phyloP scores from a whole-genome alignment of 2,797 vertebrate species.

The Tragopan temminckii region DNA sequence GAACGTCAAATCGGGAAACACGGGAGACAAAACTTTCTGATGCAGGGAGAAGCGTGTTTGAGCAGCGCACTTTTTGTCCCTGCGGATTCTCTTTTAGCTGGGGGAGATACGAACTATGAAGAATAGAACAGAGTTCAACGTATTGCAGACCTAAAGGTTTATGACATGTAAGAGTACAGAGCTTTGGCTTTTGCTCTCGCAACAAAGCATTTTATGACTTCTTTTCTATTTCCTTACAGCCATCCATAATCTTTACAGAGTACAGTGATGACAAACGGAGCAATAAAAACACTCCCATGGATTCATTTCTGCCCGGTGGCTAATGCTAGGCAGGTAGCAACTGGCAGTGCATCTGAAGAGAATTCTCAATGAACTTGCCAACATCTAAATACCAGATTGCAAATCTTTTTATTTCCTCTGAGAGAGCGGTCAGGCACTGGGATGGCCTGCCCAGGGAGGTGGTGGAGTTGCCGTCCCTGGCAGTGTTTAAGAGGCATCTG shows the following conservation, averaged over 20 bases:
- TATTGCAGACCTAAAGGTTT: neutral
- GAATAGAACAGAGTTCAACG: neutral
- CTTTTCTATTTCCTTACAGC: slow-evolving; percentile 10
- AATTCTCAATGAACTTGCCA: neutral
- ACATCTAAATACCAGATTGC: neutral
- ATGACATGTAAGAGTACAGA: neutral
- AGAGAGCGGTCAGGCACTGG: too few species aligned
- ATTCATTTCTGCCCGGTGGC: neutral
- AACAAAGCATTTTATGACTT: neutral
- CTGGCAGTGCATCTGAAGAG: neutral
- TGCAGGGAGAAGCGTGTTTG: neutral
- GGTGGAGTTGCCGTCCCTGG: too few species aligned
- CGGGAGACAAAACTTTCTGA: neutral
- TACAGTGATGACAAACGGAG: neutral
- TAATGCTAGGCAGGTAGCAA: neutral
- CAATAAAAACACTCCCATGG: neutral
- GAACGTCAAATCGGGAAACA: neutral
- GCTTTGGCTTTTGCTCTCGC: neutral
- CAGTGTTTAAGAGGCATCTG: too few species aligned
- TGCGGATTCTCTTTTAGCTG: neutral
- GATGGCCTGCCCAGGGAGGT: too few species aligned
- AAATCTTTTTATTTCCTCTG: neutral
- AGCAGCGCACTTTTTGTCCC: neutral
- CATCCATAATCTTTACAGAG: neutral
- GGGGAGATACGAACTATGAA: neutral